A percentile compares a stretch with the other conserved stretches of the same genome.
phyloP scores from a whole-genome alignment of 2,888 invertebrate species.

The Diplolepis rosae region DNA sequence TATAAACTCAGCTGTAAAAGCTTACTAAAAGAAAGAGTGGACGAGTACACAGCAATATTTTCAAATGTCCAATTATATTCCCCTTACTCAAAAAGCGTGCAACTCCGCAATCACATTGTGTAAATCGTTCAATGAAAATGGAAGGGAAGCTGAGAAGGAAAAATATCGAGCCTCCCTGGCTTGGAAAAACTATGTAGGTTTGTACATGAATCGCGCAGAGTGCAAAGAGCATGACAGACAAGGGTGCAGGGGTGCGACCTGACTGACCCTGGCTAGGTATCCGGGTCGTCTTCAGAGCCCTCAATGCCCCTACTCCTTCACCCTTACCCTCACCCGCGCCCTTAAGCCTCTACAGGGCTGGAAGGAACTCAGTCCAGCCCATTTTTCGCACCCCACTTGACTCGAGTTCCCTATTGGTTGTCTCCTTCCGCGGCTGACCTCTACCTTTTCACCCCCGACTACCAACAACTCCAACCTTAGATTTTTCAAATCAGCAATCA shows the following conservation, averaged over 20 bases:
- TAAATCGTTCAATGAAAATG: not conserved
- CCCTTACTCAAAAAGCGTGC: too few relatives aligned
- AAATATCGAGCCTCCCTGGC: slow-evolving; percentile 40
- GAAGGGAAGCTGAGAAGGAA: slow-evolving; percentile 30
- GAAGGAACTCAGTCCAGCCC: slow-evolving; percentile 69
- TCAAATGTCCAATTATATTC: too few relatives aligned
- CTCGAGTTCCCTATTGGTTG: slow-evolving; percentile 69
- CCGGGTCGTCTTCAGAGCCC: slow-evolving; percentile 64
- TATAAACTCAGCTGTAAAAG: too few relatives aligned
- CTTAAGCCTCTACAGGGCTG: slow-evolving; percentile 57
- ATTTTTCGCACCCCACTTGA: slow-evolving; percentile 72
- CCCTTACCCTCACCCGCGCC: slow-evolving; percentile 68
- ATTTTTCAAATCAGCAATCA: too few relatives aligned
- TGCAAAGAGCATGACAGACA: slow-evolving; percentile 60
- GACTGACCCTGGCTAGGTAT: slow-evolving; percentile 70
- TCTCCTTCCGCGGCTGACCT: slow-evolving; percentile 68
- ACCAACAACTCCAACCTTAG: slow-evolving; percentile 20
- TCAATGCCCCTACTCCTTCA: slow-evolving; percentile 65
- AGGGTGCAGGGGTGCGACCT: slow-evolving; percentile 68
- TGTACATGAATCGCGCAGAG: slow-evolving; percentile 43
- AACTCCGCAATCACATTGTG: not conserved
- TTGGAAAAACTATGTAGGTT: slow-evolving; percentile 42
- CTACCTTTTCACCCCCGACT: slow-evolving; percentile 55
- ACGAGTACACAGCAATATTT: too few relatives aligned
- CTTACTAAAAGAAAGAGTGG: too few relatives aligned